phyloP scores from a whole-genome alignment of 2,797 vertebrate genomes.

The Aulostomus chinensis region DNA sequence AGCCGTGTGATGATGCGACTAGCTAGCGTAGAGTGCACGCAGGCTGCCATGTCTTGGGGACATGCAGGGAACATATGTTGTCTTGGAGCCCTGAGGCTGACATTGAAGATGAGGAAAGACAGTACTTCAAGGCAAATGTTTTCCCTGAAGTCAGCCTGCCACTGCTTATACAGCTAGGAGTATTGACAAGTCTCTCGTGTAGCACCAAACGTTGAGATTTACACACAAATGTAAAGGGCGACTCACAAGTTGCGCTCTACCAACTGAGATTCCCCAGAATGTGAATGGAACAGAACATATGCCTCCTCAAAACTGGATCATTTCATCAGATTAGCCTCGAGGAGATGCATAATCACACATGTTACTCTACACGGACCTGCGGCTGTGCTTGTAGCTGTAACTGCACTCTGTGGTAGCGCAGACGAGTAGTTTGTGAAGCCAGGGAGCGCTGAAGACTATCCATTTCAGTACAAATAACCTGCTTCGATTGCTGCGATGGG shows the following conservation, averaged over 20 bases:
- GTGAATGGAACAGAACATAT: constrained; percentile 30
- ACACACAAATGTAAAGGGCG: constrained; percentile 69
- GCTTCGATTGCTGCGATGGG: too few relatives aligned
- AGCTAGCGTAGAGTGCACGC: constrained; percentile 77
- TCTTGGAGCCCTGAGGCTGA: constrained; percentile 95
- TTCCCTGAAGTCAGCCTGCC: constrained; percentile 96
- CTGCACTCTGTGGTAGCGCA: constrained; percentile 19
- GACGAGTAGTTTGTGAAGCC: constrained; percentile 32
- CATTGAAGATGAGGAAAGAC: constrained; percentile 98
- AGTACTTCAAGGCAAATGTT: constrained; percentile 97
- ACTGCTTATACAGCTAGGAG: constrained; percentile 88
- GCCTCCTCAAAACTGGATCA: constrained; percentile 46
- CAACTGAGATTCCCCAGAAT: constrained; percentile 49
- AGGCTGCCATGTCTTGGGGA: constrained; percentile 92
- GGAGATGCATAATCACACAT: constrained; percentile 72
- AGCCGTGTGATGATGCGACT: constrained; percentile 62
- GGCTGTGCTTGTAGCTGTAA: constrained; percentile 67
- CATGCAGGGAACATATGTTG: constrained; percentile 98
- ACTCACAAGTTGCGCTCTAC: constrained; percentile 32
- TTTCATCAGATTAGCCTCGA: constrained; percentile 76
- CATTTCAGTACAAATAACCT: constrained; percentile 25
- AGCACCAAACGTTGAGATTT: constrained; percentile 85
- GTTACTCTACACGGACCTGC: constrained; percentile 68
- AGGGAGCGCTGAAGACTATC: constrained; percentile 24
- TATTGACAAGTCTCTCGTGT: constrained; percentile 96